Percentiles rank a stretch among this genome's conserved stretches.
Conservation (phyloP, 2,797 vertebrate genomes). For the Chromis chromis region DNA sequence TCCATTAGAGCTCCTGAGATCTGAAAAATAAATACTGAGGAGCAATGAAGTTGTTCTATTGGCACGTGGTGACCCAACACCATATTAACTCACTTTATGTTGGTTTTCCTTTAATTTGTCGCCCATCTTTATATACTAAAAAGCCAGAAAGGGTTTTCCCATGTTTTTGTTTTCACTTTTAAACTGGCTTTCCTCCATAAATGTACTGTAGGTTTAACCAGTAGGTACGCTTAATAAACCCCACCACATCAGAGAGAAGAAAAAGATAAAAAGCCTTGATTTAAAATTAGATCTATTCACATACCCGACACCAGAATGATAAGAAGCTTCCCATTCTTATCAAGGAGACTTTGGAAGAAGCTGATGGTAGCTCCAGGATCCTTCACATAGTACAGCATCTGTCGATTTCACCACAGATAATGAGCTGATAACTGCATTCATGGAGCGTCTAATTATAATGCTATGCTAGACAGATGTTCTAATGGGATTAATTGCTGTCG, state of each 20-base stretch:
- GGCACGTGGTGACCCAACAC: no score
- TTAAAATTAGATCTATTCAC: slow-evolving; percentile 30
- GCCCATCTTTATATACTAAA: not conserved
- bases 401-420: slow-evolving; percentile 70
- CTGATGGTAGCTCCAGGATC: slow-evolving; percentile 86
- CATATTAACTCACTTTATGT: no score
- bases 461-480: slow-evolving; percentile 55
- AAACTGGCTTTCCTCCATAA: no score
- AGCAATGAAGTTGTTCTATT: no score
- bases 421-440: slow-evolving; percentile 55
- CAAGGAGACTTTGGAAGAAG: slow-evolving; percentile 90
- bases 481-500: slow-evolving; percentile 59
- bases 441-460: slow-evolving; percentile 45
- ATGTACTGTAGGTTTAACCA: no score
- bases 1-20: no score
- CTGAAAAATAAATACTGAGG: no score
- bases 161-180: not conserved
- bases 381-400: slow-evolving; percentile 96
- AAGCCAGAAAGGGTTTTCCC: not conserved
- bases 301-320: slow-evolving; percentile 92
- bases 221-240: not conserved
- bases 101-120: no score
- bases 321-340: slow-evolving; percentile 88
- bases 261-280: not conserved
- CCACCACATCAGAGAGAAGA: not conserved